Base-by-base conservation (phyloP, 2,888 invertebrate species). In the Serrognathus titanus region DNA sequence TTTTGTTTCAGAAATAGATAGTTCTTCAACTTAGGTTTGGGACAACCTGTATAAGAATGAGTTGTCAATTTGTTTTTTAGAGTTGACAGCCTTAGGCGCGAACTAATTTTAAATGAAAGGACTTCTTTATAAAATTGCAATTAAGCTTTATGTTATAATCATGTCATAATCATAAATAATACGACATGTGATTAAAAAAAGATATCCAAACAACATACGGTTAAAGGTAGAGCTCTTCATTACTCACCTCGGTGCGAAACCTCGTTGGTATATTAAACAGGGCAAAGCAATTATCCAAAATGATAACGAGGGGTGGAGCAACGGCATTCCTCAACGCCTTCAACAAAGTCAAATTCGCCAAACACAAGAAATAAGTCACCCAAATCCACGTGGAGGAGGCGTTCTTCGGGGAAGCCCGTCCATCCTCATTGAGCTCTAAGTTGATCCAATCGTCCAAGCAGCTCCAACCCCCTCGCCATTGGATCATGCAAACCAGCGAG, bases 181-280 rank as follows among this genome's bases (percentile, higher is more conserved):
- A n/a, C n/a, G n/a, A n/a, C n/a, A n/a, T n/a, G n/a, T n/a, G n/a
- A n/a, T n/a, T n/a, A n/a, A n/a, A n/a, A n/a, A n/a, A n/a, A n/a
- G n/a, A n/a, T n/a, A n/a, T n/a, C n/a, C n/a, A n/a, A n/a, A n/a
- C n/a, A n/a, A n/a, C n/a, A n/a, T n/a, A n/a, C n/a, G n/a, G n/a
- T n/a, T n/a, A n/a, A n/a, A n/a, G n/a, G n/a, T n/a, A n/a, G n/a
- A n/a, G n/a, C n/a, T n/a, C n/a, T n/a, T 20, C 4, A 4, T 20
- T 20, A 76, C 80, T 79, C 66, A 83, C 82, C 63, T 71, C 69
- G 2, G 70, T 75, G 51, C 75, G 75, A 63, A 79, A 86, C 65
- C 84, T 79, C 1, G 85, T 86, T 7, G 83, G 78, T 69, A 85
- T 85, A 47, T 79, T 73, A 66, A 86, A 87, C 2, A 83, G 83